phyloP scores from a whole-genome alignment of 2,888 invertebrate species.

The Thalpophila matura region DNA sequence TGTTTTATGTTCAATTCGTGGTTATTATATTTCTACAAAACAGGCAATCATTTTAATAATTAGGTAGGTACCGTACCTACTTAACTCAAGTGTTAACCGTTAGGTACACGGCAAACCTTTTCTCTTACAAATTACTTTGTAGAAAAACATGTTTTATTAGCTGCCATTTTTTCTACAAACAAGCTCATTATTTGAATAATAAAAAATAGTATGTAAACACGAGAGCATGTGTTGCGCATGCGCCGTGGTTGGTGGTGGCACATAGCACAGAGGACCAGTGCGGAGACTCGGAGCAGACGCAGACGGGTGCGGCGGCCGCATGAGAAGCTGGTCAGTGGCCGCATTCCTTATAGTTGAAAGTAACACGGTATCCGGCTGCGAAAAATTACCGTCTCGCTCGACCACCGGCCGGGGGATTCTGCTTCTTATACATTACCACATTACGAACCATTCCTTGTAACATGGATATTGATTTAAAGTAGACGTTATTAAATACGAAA shows the following conservation, averaged over 20 bases:
- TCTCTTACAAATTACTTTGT: constrained; percentile 15
- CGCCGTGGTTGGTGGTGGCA: constrained; percentile 28
- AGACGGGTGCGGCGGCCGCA: constrained; percentile 77
- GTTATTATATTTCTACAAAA: not conserved
- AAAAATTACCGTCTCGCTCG: constrained; percentile 82
- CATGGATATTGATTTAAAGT: constrained; percentile 60
- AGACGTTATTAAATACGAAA: constrained; percentile 59
- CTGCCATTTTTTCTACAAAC: constrained; percentile 4
- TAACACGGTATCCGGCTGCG: constrained; percentile 88
- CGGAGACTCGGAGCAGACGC: constrained; percentile 68
- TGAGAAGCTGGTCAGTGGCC: constrained; percentile 86
- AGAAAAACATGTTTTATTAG: constrained; percentile 2
- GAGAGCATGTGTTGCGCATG: constrained; percentile 18
- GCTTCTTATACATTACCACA: constrained; percentile 63
- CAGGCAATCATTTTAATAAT: not conserved
- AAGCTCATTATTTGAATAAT: constrained; percentile 24
- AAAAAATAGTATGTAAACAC: constrained; percentile 32
- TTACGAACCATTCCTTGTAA: constrained; percentile 53
- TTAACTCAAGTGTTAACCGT: constrained; percentile 13
- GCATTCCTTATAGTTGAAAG: constrained; percentile 89
- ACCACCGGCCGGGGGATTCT: constrained; percentile 66
- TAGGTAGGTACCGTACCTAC: too few species aligned
- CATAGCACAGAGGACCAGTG: constrained; percentile 41
- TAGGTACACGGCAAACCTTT: constrained; percentile 12
- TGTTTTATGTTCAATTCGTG: not conserved